phyloP scores from a whole-genome alignment of 2,888 invertebrate species.

The Latheticus oryzae region DNA sequence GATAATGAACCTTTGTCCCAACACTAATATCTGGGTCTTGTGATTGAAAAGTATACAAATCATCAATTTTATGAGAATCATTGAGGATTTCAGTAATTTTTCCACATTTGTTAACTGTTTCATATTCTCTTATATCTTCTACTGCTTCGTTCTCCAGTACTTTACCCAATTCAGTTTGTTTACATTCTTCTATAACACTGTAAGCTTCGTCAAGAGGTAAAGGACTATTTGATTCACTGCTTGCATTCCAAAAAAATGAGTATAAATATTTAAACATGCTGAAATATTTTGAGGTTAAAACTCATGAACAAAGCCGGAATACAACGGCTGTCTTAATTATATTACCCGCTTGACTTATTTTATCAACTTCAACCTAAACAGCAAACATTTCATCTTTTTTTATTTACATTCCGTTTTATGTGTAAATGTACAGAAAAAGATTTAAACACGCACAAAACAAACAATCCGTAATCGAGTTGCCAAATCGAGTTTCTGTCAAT shows the following conservation, averaged over 20 bases:
- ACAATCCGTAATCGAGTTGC: no score
- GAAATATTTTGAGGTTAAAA: slow-evolving; percentile 24
- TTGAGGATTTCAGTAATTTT: slow-evolving; percentile 70
- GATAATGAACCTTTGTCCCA: slow-evolving; percentile 69
- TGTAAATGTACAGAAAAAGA: no score
- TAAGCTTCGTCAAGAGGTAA: slow-evolving; percentile 44
- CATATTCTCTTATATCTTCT: slow-evolving; percentile 43
- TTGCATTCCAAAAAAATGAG: slow-evolving; percentile 19
- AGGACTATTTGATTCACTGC: background rate
- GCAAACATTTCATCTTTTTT: background rate
- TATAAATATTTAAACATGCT: slow-evolving; percentile 13
- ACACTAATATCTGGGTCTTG: slow-evolving; percentile 64
- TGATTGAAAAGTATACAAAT: slow-evolving; percentile 69
- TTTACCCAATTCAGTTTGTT: slow-evolving; percentile 21
- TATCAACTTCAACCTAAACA: background rate
- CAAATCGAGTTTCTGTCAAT: no score
- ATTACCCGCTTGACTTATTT: no score
- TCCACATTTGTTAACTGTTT: slow-evolving; percentile 65
- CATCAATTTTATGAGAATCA: slow-evolving; percentile 72
- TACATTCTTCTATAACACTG: slow-evolving; percentile 38
- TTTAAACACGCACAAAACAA: no score
- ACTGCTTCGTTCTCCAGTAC: slow-evolving; percentile 9
- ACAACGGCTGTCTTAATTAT: no score
- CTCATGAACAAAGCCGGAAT: no score
- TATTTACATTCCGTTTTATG: no score